phyloP scores from a whole-genome alignment of 2,113 vertebrate species.

The Rhinoderma darwinii region DNA sequence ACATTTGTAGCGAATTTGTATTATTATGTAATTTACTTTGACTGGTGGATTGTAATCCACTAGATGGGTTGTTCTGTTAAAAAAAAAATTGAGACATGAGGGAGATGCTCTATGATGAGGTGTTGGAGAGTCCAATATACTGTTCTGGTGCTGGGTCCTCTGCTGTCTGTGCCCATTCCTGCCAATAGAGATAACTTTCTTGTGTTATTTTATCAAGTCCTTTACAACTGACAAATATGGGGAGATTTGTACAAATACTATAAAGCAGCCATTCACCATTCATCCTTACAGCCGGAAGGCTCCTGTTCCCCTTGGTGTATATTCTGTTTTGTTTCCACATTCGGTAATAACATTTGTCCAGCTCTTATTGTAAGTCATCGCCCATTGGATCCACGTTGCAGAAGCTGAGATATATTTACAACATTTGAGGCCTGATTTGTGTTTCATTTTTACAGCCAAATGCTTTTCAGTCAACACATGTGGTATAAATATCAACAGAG shows the following conservation, averaged over 20 bases:
- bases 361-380: conserved; percentile 62
- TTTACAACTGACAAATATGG: neutral
- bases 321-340: conserved; percentile 42
- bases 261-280: neutral
- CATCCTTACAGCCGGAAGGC: conserved; percentile 2
- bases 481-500: conserved; percentile 65
- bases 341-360: conserved; percentile 61
- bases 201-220: neutral
- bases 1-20: neutral
- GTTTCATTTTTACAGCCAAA: conserved; percentile 64
- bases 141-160: too few relatives aligned
- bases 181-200: neutral
- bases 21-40: neutral
- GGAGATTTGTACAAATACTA: neutral
- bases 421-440: conserved; percentile 62
- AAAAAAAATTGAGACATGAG: neutral
- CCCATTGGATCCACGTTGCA: conserved; percentile 60
- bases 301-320: neutral
- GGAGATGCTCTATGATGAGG: neutral
- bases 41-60: too few relatives aligned
- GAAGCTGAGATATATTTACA: conserved; percentile 61
- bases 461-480: conserved; percentile 65
- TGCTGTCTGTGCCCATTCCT: neutral
- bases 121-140: neutral
- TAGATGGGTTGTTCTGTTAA: neutral